Evolutionary conservation across 1,140 invertebrate species (phyloP).

Genomic region (Littorina saxatilis): DNA sequence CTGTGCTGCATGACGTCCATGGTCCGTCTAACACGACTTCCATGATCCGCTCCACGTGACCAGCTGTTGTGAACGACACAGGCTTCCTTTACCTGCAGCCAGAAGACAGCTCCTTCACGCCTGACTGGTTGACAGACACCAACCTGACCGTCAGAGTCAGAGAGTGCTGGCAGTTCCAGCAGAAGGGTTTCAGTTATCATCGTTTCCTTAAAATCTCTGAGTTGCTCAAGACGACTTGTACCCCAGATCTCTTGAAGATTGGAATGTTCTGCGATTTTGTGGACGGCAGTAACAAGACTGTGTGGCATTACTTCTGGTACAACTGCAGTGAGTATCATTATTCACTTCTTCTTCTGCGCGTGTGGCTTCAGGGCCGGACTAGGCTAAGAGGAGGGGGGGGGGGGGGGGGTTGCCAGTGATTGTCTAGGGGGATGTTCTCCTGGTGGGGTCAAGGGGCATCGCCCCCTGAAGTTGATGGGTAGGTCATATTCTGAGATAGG

Average conservation of each 20-base stretch:
- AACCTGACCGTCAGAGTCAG: background rate
- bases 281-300: background rate
- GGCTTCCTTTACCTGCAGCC: background rate
- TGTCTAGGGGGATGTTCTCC: no score
- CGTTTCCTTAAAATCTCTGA: no score
- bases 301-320: conserved; percentile 28
- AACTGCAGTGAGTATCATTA: conserved; percentile 14
- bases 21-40: no score
- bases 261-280: conserved; percentile 4
- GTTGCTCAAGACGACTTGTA: background rate
- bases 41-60: background rate
- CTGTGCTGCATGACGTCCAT: no score
- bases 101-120: background rate
- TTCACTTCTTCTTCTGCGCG: background rate
- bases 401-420: no score
- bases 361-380: no score
- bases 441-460: no score
- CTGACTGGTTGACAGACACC: background rate
- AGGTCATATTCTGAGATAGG: no score
- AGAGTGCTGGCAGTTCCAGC: background rate
- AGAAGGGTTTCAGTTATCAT: background rate
- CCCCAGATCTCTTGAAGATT: background rate
- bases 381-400: no score
- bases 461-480: no score
- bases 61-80: conserved; percentile 3